Evolutionary conservation across 2,888 invertebrate genomes (phyloP).

Genomic region (Lepetodrilus schrolli): DNA sequence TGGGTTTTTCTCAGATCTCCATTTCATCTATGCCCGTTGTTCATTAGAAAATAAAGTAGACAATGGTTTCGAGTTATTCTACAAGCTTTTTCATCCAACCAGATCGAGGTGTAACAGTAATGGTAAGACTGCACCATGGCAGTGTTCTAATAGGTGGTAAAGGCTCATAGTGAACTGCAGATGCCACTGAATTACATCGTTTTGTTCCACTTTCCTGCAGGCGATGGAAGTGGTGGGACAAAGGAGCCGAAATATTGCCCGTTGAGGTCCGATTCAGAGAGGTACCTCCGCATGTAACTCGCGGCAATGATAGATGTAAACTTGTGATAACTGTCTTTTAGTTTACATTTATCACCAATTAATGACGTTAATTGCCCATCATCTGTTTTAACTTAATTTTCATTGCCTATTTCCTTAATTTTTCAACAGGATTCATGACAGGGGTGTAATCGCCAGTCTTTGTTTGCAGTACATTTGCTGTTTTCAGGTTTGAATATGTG

Average conservation of each 20-base stretch:
- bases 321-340: conserved; percentile 29
- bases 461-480: conserved; percentile 17
- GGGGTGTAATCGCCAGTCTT: conserved; percentile 20
- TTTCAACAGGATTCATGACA: conserved; percentile 19
- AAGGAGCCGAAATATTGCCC: conserved; percentile 62
- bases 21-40: conserved; percentile 29
- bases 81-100: background rate
- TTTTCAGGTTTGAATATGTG: conserved; percentile 20
- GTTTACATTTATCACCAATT: conserved; percentile 36
- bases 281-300: conserved; percentile 53
- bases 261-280: conserved; percentile 61
- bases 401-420: conserved; percentile 17
- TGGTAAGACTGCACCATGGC: conserved; percentile 32
- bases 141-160: conserved; percentile 19
- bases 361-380: conserved; percentile 25
- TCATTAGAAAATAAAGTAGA: background rate
- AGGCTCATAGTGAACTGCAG: conserved; percentile 7
- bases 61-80: conserved; percentile 5
- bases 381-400: conserved; percentile 9
- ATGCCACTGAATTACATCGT: conserved; percentile 38
- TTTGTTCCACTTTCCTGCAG: conserved; percentile 72
- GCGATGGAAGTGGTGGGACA: conserved; percentile 61
- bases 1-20: conserved; percentile 28
- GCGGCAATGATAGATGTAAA: conserved; percentile 41
- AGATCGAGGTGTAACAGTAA: conserved; percentile 31